Evolutionary conservation across 2,113 vertebrate species (phyloP).

Genomic region (Epinephelus fuscoguttatus): DNA sequence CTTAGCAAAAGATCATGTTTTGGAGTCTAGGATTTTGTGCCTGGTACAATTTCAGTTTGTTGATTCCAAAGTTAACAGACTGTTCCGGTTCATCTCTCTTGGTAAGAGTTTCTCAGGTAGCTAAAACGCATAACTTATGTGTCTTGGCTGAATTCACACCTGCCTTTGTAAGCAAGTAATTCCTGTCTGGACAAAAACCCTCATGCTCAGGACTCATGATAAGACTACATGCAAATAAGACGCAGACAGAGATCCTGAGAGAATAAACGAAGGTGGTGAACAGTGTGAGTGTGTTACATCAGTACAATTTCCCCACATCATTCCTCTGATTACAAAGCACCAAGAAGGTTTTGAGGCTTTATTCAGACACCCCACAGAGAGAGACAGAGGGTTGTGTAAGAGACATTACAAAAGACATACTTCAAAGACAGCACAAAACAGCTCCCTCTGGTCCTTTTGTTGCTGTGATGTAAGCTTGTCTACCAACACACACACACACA

Average conservation of each 20-base stretch:
- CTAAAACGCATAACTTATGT: background rate
- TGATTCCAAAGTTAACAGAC: background rate
- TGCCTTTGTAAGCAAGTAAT: background rate
- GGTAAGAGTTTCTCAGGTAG: background rate
- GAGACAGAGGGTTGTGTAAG: constrained; percentile 38
- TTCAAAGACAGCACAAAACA: constrained; percentile 32
- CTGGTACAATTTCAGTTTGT: background rate
- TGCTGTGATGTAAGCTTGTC: constrained; percentile 46
- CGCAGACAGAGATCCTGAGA: background rate
- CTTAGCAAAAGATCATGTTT: too few relatives aligned
- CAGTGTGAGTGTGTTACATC: constrained; percentile 31
- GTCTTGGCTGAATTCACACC: background rate
- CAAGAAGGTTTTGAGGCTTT: constrained; percentile 2
- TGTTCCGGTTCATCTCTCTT: background rate
- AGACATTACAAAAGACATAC: constrained; percentile 49
- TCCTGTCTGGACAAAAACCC: background rate
- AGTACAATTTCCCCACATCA: constrained; percentile 13
- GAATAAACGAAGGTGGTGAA: background rate
- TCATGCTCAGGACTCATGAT: background rate
- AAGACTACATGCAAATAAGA: background rate
- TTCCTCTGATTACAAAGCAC: constrained; percentile 16
- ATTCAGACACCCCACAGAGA: constrained; percentile 23
- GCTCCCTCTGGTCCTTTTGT: constrained; percentile 26
- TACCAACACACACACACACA: background rate
- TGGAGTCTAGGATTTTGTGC: too few relatives aligned